Evolutionary conservation across 2,113 vertebrate species (phyloP), one percentile per base, ranked within the genome.

Genomic region (Fregata magnificens): DNA sequence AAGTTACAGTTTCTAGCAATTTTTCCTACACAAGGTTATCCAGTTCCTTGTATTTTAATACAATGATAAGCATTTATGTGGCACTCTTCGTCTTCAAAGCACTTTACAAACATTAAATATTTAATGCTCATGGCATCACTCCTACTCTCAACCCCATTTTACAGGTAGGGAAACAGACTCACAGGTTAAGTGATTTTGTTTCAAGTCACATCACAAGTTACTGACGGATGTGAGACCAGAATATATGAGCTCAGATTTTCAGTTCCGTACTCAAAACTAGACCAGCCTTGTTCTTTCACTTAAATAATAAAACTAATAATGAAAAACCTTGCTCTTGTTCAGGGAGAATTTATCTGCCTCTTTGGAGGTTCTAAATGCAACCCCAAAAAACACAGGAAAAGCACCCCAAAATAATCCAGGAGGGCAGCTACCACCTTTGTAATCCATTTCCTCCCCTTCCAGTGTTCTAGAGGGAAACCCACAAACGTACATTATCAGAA

Each of bases 111-210:
- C 78, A 91, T 94, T 94, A 91, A 91, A 96, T 94, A 96, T 94
- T 97, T 96, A 97, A 93, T 90, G 88, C 70, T 87, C n/a, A 34
- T 49, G 78, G 91, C 63, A 85, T 85, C 62, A 81, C 42, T 94
- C 56, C 93, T 90, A 86, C 53, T 86, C 84, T 86, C 77, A 95
- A 82, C 63, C 86, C 81, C 78, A 49, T 87, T 97, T 94, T 95
- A 83, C 45, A 95, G 84, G 74, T 91, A 96, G 53, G 70, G 66
- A 90, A 93, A 93, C 66, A 95, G 82, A 91, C 66, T 59, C 58
- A 85, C n/a, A 88, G 95, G 96, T 97, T 90, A 97, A 97, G n/a
- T 85, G 94, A 94, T 96, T 97, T 97, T 91, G 78, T 94, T 95
- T 97, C 94, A 93, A 96, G 95, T 95, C 95, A 95, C 88, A 96